Evolutionary conservation across 2,797 vertebrate genomes (phyloP), one percentile per base, ranked within the genome.

Genomic region (Periophthalmus magnuspinnatus): DNA sequence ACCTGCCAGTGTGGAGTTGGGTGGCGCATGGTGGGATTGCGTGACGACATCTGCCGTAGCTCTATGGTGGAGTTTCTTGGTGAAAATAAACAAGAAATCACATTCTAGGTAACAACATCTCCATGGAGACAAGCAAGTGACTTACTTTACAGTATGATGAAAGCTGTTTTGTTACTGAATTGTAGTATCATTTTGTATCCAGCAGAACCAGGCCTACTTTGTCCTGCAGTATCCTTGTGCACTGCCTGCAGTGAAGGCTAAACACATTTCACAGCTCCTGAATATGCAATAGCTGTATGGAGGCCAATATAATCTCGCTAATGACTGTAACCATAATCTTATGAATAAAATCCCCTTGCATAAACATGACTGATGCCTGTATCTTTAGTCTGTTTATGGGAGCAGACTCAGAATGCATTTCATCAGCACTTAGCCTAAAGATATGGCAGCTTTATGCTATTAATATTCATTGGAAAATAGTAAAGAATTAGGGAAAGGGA

Each of bases 381-480:
- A 61, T 38, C 59, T 17, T 19, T 6, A 38, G 59, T 41, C 59
- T 38, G 59, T 61, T 57, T 38, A 21, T 21, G 59, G 33, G 9
- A 61, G 32, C 34, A 38, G 59, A 34, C 57, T n/a, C 34, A n/a
- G 19, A 38, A 61, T 41, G 34, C 59, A 21, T 61, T 61, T 21
- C 34, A 38, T 61, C 59, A 61, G 59, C 59, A n/a, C 59, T 61
- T 61, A 38, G 19, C 59, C 34, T 7, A 34, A 13, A 61, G 59
- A 38, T 61, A 61, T 3, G 8, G 9, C 59, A 13, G 19, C 59
- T 61, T 61, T 61, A 61, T 38, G 59, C 59, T 38, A 61, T 61
- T 61, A 61, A 61, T 61, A 61, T 61, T 61, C 59, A 61, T 61
- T 36, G 59, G 34, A 21, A 61, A 36, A 61, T 19, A 21, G 33